Evolutionary conservation across 2,888 invertebrate genomes (phyloP), one percentile per base, ranked within the genome.

Genomic region (Lithodes maja): DNA sequence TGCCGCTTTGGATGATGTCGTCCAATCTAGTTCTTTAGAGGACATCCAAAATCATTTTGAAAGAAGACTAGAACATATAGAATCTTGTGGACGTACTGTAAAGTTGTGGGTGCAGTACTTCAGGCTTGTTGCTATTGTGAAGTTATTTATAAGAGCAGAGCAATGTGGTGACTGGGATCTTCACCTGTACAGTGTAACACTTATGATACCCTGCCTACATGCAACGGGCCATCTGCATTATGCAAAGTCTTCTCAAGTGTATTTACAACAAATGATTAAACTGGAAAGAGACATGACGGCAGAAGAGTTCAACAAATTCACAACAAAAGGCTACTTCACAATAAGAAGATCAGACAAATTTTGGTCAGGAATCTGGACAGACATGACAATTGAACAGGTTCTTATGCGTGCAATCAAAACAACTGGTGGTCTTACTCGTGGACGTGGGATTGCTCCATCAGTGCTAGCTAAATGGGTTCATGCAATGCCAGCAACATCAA

Each of bases 201-300:
- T 89, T 17, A 92, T 92, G 92, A 78, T 92, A 5, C 92, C 92
- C 50, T 92, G 89, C 83, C 89, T 92, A 75, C 90, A 92, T 55
- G 92, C 92, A 53, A 71, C 92, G 17, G 92, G 92, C 1, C 92
- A 93, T 81, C 91, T 92, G 50, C 49, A 80, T 80, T 87, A 92
- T 81, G 84, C 90, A 17, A 90, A 90, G 78, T 86, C 88, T 68
- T 79, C 87, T 1, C 90, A 91, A 74, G 33, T 90, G 55, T 92
- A 84, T 74, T 7, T 91, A 1, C 89, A 91, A 83, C 61, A 85
- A 9, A 2, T 74, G 2, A 7, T 15, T 74, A 5, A 74, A 74
- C 33, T 74, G 74, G 74, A 74, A 74, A 74, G 15, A 79, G 49
- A 7, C n/a, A 79, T 79, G 79, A 79, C 17, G n/a, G 3, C 52